phyloP scores from a whole-genome alignment of 1,140 invertebrate genomes.

The Drosophila tropicalis region DNA sequence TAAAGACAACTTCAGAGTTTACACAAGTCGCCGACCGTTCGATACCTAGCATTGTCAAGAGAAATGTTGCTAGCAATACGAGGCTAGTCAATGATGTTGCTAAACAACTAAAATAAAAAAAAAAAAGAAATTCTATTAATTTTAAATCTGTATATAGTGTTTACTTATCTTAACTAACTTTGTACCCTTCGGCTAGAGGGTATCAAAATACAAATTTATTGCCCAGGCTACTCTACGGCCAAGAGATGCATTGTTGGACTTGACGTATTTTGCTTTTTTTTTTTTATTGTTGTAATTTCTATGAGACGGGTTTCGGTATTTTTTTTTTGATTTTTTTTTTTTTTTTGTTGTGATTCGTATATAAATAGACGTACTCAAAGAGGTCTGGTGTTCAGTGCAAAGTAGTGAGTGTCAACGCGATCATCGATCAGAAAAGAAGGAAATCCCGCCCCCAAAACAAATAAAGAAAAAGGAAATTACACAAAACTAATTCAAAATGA shows the following conservation, averaged over 20 bases:
- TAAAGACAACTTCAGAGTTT: neutral
- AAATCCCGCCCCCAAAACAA: neutral
- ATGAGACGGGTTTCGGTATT: slow-evolving; percentile 44
- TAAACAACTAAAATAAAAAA: too few species aligned
- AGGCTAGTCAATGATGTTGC: neutral
- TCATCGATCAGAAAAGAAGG: slow-evolving; percentile 53
- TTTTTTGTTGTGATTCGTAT: slow-evolving; percentile 30
- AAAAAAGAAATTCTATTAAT: too few species aligned
- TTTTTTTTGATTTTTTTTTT: neutral
- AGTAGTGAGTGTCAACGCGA: slow-evolving; percentile 54
- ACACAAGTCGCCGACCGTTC: neutral
- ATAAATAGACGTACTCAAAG: slow-evolving; percentile 66
- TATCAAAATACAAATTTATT: slow-evolving; percentile 57
- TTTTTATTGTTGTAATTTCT: slow-evolving; percentile 68
- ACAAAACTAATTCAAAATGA: slow-evolving; percentile 57
- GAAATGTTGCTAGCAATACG: neutral
- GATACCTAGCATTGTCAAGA: neutral
- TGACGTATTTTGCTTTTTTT: slow-evolving; percentile 19
- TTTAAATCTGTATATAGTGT: too few species aligned
- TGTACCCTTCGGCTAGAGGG: neutral
- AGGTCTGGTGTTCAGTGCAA: slow-evolving; percentile 63
- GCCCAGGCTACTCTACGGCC: slow-evolving; percentile 17
- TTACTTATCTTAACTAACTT: neutral
- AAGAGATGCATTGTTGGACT: slow-evolving; percentile 35
- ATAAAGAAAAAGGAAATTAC: slow-evolving; percentile 13